Evolutionary conservation across 2,888 invertebrate genomes (phyloP), one percentile per base, ranked within the genome.

Genomic region (Caenorhabditis becei): DNA sequence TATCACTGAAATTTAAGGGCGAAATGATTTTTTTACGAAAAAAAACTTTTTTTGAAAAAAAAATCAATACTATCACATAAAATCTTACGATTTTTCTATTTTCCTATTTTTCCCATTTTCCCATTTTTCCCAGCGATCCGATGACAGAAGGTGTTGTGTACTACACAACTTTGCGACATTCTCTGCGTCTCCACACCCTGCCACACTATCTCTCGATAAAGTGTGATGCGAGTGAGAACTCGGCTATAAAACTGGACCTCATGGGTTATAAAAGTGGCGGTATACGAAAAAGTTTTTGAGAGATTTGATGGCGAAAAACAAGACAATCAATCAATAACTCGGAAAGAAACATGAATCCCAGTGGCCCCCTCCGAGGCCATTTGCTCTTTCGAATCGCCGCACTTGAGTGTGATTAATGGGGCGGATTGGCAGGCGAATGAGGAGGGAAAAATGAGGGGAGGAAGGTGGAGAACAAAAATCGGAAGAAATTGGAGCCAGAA

Each of bases 381-480:
- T 32, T 32, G 32, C 32, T 32, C 32, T 32, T 32, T 4, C 32
- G 32, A 32, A 32, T 32, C 32, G 49, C 35, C 56, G 32, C 65
- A 35, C 56, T 66, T 66, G 66, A 66, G 44, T 54, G 56, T 67
- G 67, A 67, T 67, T 67, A 67, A 67, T 67, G 56, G 44, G 44
- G 51, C 51, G 20, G 32, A 35, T 35, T 49, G 56, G 23, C 32
- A 47, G n/a, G 5, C 26, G 47, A 47, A 20, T 28, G 23, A 14
- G 4, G 14, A 47, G 14, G 4, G 32, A 32, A 32, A 32, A 32
- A 32, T 32, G 32, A 10, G 32, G 4, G 32, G 32, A 47, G 7
- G 47, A 10, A 47, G 7, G 47, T 3, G 47, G 18, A 47, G 4
- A 47, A 4, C 47, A 4, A 14, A 14, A 47, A 47, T 8, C 47